Base-by-base conservation (phyloP, 2,113 vertebrate species). In the Spea bombifrons region DNA sequence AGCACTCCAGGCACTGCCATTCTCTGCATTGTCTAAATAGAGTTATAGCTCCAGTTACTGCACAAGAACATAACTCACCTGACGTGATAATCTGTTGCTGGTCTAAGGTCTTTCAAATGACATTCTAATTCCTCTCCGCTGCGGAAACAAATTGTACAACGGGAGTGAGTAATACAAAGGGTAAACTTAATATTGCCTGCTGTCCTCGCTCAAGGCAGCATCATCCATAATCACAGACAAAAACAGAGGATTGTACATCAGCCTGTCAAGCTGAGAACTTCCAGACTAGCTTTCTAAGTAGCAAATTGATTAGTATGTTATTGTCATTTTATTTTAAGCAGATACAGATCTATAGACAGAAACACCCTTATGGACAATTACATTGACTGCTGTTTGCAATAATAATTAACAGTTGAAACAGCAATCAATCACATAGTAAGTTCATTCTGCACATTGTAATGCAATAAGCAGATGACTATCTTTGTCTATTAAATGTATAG, bases 61-160 rank as follows among this genome's bases (percentile, higher is more conserved):
- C n/a, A 52, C 47, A 73, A 57, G 13, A 45, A 43, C 12, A 57
- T 3, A 47, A 88, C 95, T 90, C 88, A 98, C 97, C 96, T 95
- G 90, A 98, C 91, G 0, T 99, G 94, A 89, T 98, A 99, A 86
- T 99, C 97, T 55, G 95, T 95, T 72, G 95, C 95, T 83, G 97
- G 97, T 91, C 95, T 92, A 82, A 99, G 92, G 87, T 99, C 97
- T 89, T 94, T 97, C 88, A 99, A 90, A 87, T 93, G 94, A 86
- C 92, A 97, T 87, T 97, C 95, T 88, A 97, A 88, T 85, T 98
- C 96, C 90, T 97, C 97, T 83, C 97, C 97, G 84, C 97, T 99
- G 84, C 0, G 89, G 81, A 81, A 81, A 89, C 73, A 89, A 84
- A 83, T 4, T 0, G 53, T 79, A 17, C 74, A 66, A 82, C 76